A percentile compares a stretch with the other conserved stretches of the same genome.
These are phyloP conservation scores for Antigone vipio DNA, from an alignment of 2,113 vertebrate species.

Conservation along the genomic window DNA sequence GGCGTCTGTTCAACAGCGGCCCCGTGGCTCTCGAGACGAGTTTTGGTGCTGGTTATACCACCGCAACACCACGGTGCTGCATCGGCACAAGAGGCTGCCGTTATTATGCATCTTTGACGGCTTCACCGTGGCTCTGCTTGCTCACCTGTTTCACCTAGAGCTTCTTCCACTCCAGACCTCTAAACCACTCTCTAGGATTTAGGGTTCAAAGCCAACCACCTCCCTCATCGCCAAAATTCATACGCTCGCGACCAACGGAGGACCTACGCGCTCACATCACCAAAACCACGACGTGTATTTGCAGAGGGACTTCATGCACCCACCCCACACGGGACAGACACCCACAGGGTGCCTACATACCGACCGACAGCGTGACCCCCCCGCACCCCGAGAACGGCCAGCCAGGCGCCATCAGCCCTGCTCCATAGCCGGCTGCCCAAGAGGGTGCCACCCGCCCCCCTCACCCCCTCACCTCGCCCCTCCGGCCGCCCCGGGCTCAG, in stretches of 20 bases:
- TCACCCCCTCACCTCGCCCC: neutral
- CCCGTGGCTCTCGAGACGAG: neutral
- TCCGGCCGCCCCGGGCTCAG: accelerated
- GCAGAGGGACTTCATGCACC: accelerated
- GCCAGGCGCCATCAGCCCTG: accelerated
- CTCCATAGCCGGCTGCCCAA: neutral
- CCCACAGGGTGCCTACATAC: neutral
- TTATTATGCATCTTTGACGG: neutral
- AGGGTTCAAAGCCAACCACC: neutral
- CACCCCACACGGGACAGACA: neutral
- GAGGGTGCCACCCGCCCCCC: neutral
- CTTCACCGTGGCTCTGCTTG: neutral
- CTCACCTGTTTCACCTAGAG: neutral
- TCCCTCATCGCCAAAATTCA: neutral
- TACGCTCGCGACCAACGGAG: accelerated
- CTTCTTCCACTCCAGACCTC: neutral
- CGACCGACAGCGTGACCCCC: accelerated
- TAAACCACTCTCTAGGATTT: neutral
- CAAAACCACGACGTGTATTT: accelerated
- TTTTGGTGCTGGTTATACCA: neutral
- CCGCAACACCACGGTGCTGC: accelerated
- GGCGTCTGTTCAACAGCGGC: neutral
- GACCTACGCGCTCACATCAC: accelerated
- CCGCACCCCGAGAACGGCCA: accelerated
- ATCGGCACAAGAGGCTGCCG: accelerated